Evolutionary conservation across 2,888 invertebrate genomes (phyloP).

Genomic region (Monochamus alternatus): DNA sequence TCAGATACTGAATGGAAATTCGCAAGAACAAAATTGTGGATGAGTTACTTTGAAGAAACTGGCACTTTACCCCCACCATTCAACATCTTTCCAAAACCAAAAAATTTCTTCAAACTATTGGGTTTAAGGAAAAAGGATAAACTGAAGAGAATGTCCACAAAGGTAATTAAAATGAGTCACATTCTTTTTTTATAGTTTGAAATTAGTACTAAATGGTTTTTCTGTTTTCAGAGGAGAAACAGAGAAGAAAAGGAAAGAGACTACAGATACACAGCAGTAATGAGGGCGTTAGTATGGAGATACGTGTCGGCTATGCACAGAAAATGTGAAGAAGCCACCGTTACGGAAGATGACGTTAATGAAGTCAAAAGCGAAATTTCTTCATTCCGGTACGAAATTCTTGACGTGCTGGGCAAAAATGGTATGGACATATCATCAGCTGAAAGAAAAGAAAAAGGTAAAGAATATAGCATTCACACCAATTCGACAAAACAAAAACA

Average conservation of each 20-base stretch:
- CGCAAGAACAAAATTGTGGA: conserved; percentile 94
- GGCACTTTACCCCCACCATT: conserved; percentile 95
- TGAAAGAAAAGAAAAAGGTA: conserved; percentile 83
- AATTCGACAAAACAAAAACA: too few species aligned
- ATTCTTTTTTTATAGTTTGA: conserved; percentile 6
- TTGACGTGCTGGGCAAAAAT: conserved; percentile 90
- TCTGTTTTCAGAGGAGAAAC: conserved; percentile 70
- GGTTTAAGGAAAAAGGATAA: conserved; percentile 78
- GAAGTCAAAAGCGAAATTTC: conserved; percentile 96
- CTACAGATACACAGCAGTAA: conserved; percentile 85
- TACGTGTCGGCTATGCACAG: conserved; percentile 92
- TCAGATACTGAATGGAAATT: conserved; percentile 98
- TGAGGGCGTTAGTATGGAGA: conserved; percentile 92
- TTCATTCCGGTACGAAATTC: conserved; percentile 90
- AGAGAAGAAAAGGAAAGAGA: conserved; percentile 80
- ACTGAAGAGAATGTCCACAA: conserved; percentile 73
- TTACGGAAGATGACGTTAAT: conserved; percentile 95
- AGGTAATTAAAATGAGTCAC: conserved; percentile 67
- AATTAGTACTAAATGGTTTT: neutral
- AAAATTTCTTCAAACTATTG: conserved; percentile 80
- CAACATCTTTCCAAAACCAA: conserved; percentile 92
- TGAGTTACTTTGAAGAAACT: conserved; percentile 95
- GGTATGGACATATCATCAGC: conserved; percentile 88
- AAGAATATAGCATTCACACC: conserved; percentile 39
- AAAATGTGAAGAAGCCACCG: conserved; percentile 86